These are phyloP conservation scores for Ormyrus pomaceus DNA, from an alignment of 2,888 invertebrate genomes.

Conservation along the genomic window DNA sequence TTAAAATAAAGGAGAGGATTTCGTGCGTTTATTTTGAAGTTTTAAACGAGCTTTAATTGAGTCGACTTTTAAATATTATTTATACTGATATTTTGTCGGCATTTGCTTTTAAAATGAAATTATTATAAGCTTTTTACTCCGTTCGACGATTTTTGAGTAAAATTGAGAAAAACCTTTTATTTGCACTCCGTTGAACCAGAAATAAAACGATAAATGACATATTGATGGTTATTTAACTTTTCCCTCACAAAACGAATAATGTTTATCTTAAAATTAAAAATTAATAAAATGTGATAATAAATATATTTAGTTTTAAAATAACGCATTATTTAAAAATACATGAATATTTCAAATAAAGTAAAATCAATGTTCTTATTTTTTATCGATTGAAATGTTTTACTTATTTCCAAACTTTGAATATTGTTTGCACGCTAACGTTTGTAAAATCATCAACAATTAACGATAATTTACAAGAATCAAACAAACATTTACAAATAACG, in stretches of 20 bases:
- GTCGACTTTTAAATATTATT: not conserved
- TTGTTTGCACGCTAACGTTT: too few relatives aligned
- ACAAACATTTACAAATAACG: too few relatives aligned
- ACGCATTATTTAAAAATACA: too few relatives aligned
- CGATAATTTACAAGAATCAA: too few relatives aligned
- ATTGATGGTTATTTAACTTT: not conserved
- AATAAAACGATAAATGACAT: not conserved
- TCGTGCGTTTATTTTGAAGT: not conserved
- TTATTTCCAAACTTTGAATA: too few relatives aligned
- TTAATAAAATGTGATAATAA: too few relatives aligned
- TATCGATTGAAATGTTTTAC: not conserved
- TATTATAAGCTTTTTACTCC: constrained; percentile 10
- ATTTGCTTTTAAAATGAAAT: constrained; percentile 15
- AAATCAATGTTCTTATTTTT: not conserved
- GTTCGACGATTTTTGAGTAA: constrained; percentile 15
- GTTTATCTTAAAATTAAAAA: too few relatives aligned
- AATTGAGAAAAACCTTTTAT: not conserved
- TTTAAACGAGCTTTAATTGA: not conserved
- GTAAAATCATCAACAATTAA: too few relatives aligned
- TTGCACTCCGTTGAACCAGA: not conserved
- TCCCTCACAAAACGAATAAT: not conserved
- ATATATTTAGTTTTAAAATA: too few relatives aligned
- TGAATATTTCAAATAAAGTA: too few relatives aligned
- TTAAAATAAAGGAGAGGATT: not conserved
- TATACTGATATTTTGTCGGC: not conserved